A percentile compares a stretch with the other conserved stretches of the same genome.
These are phyloP conservation scores for Melanargia galathea DNA, from an alignment of 2,888 invertebrate genomes.

Conservation along the genomic window DNA sequence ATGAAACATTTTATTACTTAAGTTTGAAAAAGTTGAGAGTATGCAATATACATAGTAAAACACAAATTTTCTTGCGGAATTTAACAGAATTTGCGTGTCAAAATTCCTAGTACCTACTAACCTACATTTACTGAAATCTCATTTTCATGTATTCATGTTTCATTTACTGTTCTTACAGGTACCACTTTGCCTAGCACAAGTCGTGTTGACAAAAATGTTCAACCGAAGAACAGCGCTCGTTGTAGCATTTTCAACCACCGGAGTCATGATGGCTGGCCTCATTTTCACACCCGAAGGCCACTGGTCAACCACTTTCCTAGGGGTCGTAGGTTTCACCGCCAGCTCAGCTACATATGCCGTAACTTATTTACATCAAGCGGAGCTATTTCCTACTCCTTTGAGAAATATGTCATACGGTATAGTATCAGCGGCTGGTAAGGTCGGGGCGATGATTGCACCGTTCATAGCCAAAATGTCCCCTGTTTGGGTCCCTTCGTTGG, in stretches of 20 bases:
- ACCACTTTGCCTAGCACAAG: conserved; percentile 45
- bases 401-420: conserved; percentile 60
- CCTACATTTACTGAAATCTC: too few species aligned
- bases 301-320: conserved; percentile 47
- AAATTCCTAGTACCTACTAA: too few species aligned
- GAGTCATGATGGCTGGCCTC: conserved; percentile 48
- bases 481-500: conserved; percentile 54
- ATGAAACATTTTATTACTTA: too few species aligned
- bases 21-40: too few species aligned
- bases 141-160: background rate
- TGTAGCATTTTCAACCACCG: conserved; percentile 41
- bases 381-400: conserved; percentile 61
- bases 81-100: too few species aligned
- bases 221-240: conserved; percentile 50
- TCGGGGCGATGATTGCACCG: conserved; percentile 60
- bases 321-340: conserved; percentile 47
- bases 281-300: conserved; percentile 49
- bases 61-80: too few species aligned
- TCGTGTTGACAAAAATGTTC: conserved; percentile 49
- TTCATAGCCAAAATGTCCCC: conserved; percentile 55
- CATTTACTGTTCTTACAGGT: conserved; percentile 49
- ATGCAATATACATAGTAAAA: too few species aligned
- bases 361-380: conserved; percentile 53
- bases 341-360: conserved; percentile 46
- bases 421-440: conserved; percentile 52